Percentiles rank a stretch among this genome's conserved stretches.
phyloP scores from a whole-genome alignment of 2,797 vertebrate species.

The Enteromius mattozi region DNA sequence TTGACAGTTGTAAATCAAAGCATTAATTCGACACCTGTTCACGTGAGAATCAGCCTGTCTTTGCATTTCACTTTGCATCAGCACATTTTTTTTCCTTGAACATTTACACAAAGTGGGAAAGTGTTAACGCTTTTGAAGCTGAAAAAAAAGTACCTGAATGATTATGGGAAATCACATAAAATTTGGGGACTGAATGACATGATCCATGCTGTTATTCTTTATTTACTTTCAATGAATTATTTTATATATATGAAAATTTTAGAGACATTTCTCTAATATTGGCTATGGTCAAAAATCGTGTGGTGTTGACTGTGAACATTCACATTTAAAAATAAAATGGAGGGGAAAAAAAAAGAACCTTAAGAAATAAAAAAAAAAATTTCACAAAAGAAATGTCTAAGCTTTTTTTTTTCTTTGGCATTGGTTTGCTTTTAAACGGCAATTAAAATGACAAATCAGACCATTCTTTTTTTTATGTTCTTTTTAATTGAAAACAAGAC shows the following conservation, averaged over 20 bases:
- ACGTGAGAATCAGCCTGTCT: slow-evolving; percentile 66
- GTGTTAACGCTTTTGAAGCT: slow-evolving; percentile 69
- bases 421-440: slow-evolving; percentile 4
- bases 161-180: slow-evolving; percentile 67
- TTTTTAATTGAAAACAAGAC: background rate
- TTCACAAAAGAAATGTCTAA: slow-evolving; percentile 67
- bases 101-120: slow-evolving; percentile 40
- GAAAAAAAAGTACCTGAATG: slow-evolving; percentile 58
- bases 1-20: slow-evolving; percentile 57
- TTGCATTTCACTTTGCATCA: slow-evolving; percentile 64
- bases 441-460: background rate
- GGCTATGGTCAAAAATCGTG: slow-evolving; percentile 79
- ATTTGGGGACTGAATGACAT: slow-evolving; percentile 73
- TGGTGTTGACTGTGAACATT: slow-evolving; percentile 84
- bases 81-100: slow-evolving; percentile 42
- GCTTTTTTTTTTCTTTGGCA: slow-evolving; percentile 40
- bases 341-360: slow-evolving; percentile 72
- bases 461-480: background rate
- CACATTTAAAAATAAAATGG: slow-evolving; percentile 81
- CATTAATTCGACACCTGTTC: slow-evolving; percentile 67
- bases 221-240: slow-evolving; percentile 81
- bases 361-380: slow-evolving; percentile 78
- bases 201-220: slow-evolving; percentile 81
- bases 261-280: slow-evolving; percentile 76
- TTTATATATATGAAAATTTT: slow-evolving; percentile 76